Base-by-base conservation (phyloP, 2,888 invertebrate species). In the Augochlorella aurata region DNA sequence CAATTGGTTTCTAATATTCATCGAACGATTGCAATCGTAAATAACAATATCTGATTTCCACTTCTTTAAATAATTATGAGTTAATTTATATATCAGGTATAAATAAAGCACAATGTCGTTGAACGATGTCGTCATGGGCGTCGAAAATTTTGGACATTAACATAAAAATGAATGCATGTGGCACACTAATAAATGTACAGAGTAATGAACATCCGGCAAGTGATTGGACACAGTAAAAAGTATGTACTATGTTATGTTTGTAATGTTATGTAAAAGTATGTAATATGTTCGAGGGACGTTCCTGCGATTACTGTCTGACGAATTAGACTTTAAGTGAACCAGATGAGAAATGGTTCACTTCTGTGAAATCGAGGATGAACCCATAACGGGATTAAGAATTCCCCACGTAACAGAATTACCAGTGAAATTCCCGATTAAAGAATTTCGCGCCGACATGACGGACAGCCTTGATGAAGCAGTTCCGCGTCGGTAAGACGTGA, bases 391-490 rank as follows among this genome's bases (percentile, higher is more conserved):
- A 58, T 58, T 21, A 58, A 24, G 54, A 58, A 58, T 58, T 58
- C 54, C 0, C 54, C 12, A 5, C 14, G 21, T 58, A 58, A 58
- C 54, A n/a, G 54, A 58, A 58, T 24, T 21, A 21, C 24, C 21
- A 58, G 54, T 21, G 54, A 58, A 58, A 58, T 58, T 58, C 54
- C 54, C 54, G 21, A 58, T 61, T 61, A 29, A 61, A 61, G 61
- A 61, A 61, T 24, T 16, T 29, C 61, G 16, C 24, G 29, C 29
- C 8, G 29, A 29, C 29, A 61, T 29, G 61, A 18, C 61, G 24
- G 24, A 29, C 61, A 29, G 16, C 18, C 14, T 12, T 21, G 65
- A 45, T 38, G 38, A 69, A 52, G 50, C 70, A 54, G 21, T 16
- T 24, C 58, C 44, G 47, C 5, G 49, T 65, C 21, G 50, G 10